Conservation (phyloP, 53 echinoderm and acorn worm species). For the Henricia sp. region DNA sequence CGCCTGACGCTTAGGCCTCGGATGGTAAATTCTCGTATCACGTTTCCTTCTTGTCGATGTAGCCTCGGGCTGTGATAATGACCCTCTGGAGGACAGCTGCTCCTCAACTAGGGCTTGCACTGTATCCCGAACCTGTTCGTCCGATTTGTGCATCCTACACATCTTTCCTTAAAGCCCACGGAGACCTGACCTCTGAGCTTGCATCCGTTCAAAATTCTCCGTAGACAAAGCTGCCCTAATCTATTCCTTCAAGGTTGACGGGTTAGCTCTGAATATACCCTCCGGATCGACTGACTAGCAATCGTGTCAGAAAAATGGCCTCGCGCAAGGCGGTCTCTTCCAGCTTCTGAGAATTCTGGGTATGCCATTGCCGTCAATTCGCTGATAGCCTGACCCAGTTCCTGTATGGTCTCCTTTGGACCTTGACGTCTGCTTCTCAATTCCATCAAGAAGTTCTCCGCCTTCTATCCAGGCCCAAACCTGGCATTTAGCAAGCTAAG, state of each 20-base stretch:
- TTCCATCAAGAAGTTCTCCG: conserved; percentile 22
- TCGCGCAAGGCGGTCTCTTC: neutral
- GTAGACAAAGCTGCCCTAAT: conserved; percentile 21
- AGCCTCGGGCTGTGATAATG: neutral
- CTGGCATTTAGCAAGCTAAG: neutral
- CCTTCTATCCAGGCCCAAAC: conserved; percentile 25
- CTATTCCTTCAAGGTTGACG: conserved; percentile 8
- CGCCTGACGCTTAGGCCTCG: neutral
- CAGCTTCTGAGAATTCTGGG: conserved; percentile 3
- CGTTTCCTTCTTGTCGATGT: neutral
- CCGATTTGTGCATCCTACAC: neutral
- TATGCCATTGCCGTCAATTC: conserved; percentile 9
- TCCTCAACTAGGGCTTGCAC: neutral
- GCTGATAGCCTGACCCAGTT: conserved; percentile 13
- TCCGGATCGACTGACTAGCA: neutral
- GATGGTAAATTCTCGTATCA: neutral
- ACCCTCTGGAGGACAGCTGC: conserved; percentile 1
- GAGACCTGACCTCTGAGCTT: neutral
- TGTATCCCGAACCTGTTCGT: neutral
- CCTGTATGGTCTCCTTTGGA: conserved; percentile 16
- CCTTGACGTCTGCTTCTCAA: conserved; percentile 9
- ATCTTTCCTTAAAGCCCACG: neutral
- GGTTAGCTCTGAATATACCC: conserved; percentile 6
- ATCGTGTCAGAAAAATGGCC: conserved; percentile 5
- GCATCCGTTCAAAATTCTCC: neutral